Percentiles rank a stretch among this genome's conserved stretches.
These are phyloP conservation scores for Dimorphilus gyrociliatus DNA, from an alignment of 2,888 invertebrate species.

Conservation along the genomic window DNA sequence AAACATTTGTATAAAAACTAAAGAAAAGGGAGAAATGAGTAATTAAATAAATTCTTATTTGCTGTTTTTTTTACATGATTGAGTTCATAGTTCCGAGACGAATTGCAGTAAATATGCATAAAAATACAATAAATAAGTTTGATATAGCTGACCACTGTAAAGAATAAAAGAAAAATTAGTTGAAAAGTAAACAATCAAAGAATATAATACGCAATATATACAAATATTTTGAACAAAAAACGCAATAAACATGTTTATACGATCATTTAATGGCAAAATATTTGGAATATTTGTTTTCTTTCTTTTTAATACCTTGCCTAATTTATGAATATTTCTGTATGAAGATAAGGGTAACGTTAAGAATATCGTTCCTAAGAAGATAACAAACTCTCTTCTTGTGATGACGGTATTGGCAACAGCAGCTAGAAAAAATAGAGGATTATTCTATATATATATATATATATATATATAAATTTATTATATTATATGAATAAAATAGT, in stretches of 20 bases:
- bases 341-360: constrained; percentile 62
- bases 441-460: constrained; percentile 1
- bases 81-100: no score
- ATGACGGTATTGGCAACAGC: constrained; percentile 44
- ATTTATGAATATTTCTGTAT: constrained; percentile 54
- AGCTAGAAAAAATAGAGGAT: constrained; percentile 10
- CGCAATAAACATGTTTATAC: background rate
- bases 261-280: no score
- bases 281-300: no score
- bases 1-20: background rate
- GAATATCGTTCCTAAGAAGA: constrained; percentile 53
- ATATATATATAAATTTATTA: constrained; percentile 2
- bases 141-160: background rate
- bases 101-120: no score
- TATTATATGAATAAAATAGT: constrained; percentile 1
- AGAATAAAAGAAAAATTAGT: background rate
- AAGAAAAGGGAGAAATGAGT: background rate
- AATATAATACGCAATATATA: no score
- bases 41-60: background rate
- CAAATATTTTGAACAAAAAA: background rate
- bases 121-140: background rate
- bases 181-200: background rate
- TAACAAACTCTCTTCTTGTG: constrained; percentile 50
- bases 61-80: no score
- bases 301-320: constrained; percentile 52